phyloP scores from a whole-genome alignment of 2,113 vertebrate species.

The Strix uralensis region DNA sequence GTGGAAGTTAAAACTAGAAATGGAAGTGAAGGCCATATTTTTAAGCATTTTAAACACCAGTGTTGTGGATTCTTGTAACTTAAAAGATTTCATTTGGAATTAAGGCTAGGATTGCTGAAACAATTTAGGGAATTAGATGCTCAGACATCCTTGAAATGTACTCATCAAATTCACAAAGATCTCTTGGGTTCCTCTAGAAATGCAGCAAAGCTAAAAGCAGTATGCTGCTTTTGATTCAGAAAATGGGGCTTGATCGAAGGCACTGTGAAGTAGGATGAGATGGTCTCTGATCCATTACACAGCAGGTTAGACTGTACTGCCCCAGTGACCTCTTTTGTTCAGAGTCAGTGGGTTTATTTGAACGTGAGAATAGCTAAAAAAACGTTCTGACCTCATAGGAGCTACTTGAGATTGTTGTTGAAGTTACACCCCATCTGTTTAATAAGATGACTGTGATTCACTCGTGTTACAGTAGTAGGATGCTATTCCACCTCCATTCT shows the following conservation, averaged over 20 bases:
- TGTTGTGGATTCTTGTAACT: neutral
- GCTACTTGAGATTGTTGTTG: neutral
- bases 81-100: constrained; percentile 20
- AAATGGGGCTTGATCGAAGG: neutral
- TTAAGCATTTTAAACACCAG: neutral
- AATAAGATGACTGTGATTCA: neutral
- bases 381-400: neutral
- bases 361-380: neutral
- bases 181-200: constrained; percentile 11
- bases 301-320: neutral
- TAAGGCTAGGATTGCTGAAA: neutral
- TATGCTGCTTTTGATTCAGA: neutral
- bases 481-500: neutral
- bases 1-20: neutral
- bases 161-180: constrained; percentile 7
- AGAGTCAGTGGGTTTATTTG: neutral
- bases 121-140: constrained; percentile 41
- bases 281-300: neutral
- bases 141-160: constrained; percentile 41
- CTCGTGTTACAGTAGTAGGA: neutral
- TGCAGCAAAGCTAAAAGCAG: neutral
- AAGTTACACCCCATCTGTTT: neutral
- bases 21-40: neutral
- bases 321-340: neutral
- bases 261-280: neutral